Percentiles rank a stretch among this genome's conserved stretches.
Conservation (phyloP, 1,140 invertebrate species). For the Drosophila setifemur region DNA sequence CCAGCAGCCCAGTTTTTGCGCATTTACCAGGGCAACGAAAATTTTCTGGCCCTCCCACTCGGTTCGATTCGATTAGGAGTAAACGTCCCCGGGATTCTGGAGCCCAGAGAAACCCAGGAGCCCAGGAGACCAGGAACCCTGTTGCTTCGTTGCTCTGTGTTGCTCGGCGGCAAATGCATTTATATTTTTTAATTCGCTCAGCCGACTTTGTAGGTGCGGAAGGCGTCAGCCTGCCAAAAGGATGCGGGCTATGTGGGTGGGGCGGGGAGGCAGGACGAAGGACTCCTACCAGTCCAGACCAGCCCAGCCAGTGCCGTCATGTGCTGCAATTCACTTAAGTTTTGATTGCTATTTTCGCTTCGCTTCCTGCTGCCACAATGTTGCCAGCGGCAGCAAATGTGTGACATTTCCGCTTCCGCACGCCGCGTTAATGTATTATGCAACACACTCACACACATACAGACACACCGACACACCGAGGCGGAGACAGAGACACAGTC, state of each 20-base stretch:
- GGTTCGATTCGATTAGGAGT: slow-evolving; percentile 43
- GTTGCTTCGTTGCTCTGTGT: slow-evolving; percentile 14
- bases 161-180: slow-evolving; percentile 52
- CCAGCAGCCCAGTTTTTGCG: too few relatives aligned
- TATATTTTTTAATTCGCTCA: slow-evolving; percentile 76
- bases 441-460: slow-evolving; percentile 12
- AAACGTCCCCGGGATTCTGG: neutral
- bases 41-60: slow-evolving; percentile 40
- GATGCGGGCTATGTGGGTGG: too few relatives aligned
- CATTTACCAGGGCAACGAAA: slow-evolving; percentile 28
- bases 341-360: slow-evolving; percentile 80
- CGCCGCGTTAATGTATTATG: slow-evolving; percentile 67
- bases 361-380: slow-evolving; percentile 70
- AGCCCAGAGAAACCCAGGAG: neutral
- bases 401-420: slow-evolving; percentile 76
- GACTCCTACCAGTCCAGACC: neutral
- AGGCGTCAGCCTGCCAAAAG: neutral
- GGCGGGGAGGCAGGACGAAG: neutral
- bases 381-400: slow-evolving; percentile 76
- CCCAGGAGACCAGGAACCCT: neutral
- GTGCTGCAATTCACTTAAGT: slow-evolving; percentile 78
- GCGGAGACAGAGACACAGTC: too few relatives aligned
- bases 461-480: too few relatives aligned
- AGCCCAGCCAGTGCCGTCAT: slow-evolving; percentile 34
- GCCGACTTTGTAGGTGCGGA: slow-evolving; percentile 35